A percentile compares a stretch with the other conserved stretches of the same genome.
phyloP scores from a whole-genome alignment of 2,888 invertebrate genomes.

The Dicranocentrus wangi region DNA sequence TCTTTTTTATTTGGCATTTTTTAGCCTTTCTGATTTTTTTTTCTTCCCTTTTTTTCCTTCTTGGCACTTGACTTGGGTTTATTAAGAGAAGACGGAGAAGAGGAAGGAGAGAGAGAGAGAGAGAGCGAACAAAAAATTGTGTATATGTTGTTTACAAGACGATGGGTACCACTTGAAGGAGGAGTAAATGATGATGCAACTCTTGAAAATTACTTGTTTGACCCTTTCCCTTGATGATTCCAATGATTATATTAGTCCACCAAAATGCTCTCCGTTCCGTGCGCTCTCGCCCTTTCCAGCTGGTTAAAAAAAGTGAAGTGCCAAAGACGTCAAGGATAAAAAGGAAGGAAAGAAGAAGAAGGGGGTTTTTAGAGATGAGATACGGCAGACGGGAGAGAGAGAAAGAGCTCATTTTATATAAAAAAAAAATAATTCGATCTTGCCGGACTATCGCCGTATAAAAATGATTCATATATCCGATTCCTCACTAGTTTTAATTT shows the following conservation, averaged over 20 bases:
- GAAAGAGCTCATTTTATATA: no score
- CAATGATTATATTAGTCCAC: conserved; percentile 48
- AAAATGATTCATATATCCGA: no score
- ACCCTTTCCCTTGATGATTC: conserved; percentile 53
- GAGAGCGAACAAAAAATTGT: conserved; percentile 1
- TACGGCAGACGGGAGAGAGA: no score
- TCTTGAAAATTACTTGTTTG: conserved; percentile 52
- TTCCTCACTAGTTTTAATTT: no score
- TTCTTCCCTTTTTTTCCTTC: conserved; percentile 30
- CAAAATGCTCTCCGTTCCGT: conserved; percentile 5
- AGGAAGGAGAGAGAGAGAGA: conserved; percentile 31
- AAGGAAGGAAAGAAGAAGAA: conserved; percentile 36
- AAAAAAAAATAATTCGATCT: no score
- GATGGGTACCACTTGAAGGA: background rate
- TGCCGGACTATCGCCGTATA: no score
- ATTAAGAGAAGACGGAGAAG: conserved; percentile 40
- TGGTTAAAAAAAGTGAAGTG: conserved; percentile 42
- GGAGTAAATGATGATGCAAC: conserved; percentile 50
- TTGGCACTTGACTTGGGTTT: conserved; percentile 56
- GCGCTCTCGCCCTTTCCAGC: conserved; percentile 37
- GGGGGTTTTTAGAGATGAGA: conserved; percentile 21
- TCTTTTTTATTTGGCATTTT: conserved; percentile 18
- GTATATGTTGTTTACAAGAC: conserved; percentile 19
- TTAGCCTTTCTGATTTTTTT: conserved; percentile 6
- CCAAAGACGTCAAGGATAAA: conserved; percentile 47